Evolutionary conservation across 2,797 vertebrate genomes (phyloP).

Genomic region (Paedocypris micromegethes): DNA sequence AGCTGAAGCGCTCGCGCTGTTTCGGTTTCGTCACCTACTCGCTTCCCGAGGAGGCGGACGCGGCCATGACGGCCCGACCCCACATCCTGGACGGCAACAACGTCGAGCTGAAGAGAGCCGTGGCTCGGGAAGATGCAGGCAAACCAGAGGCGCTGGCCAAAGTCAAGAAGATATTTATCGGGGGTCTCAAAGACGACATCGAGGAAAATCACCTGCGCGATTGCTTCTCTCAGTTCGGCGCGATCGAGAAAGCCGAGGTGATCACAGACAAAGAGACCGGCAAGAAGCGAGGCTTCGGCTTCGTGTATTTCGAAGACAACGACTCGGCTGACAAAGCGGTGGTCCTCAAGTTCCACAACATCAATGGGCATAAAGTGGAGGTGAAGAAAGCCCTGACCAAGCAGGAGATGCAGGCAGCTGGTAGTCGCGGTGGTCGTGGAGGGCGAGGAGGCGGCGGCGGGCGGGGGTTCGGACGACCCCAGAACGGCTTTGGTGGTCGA

Average conservation of each 20-base stretch:
- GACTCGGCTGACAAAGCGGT: conserved; percentile 94
- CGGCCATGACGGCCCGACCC: conserved; percentile 90
- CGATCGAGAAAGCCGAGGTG: conserved; percentile 93
- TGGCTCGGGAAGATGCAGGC: conserved; percentile 92
- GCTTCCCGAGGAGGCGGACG: conserved; percentile 87
- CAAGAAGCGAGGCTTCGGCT: conserved; percentile 94
- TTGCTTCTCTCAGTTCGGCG: conserved; percentile 91
- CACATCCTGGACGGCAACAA: conserved; percentile 90
- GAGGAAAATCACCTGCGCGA: conserved; percentile 89
- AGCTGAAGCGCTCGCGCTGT: conserved; percentile 91
- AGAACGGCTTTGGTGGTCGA: conserved; percentile 81
- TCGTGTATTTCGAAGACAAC: conserved; percentile 92
- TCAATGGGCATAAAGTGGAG: conserved; percentile 93
- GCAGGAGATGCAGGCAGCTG: conserved; percentile 87
- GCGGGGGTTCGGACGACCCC: conserved; percentile 76
- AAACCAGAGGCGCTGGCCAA: conserved; percentile 92
- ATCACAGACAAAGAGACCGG: conserved; percentile 94
- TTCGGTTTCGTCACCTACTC: conserved; percentile 98
- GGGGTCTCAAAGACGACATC: conserved; percentile 94
- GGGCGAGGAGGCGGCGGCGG: conserved; percentile 63
- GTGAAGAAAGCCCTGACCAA: conserved; percentile 96
- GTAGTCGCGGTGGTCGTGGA: conserved; percentile 68
- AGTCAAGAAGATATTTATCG: conserved; percentile 97
- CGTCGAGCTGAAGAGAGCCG: conserved; percentile 94
- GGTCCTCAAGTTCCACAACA: conserved; percentile 89